Base-by-base conservation (phyloP, 2,113 vertebrate genomes). In the Sinocyclocheilus grahami region DNA sequence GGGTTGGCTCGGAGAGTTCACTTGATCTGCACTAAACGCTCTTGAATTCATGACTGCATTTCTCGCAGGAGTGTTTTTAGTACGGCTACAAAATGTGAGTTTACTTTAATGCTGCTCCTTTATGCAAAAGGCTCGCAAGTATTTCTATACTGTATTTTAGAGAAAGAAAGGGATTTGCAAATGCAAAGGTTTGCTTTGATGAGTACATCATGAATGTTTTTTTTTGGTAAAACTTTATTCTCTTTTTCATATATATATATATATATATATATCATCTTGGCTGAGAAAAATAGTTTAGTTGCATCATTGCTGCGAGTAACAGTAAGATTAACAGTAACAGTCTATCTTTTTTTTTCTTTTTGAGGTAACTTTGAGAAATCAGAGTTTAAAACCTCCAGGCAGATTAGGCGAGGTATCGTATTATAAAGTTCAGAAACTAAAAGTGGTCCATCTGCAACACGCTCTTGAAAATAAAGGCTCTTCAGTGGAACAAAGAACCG, bases 21-120 rank as follows among this genome's bases (percentile, higher is more conserved):
- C 76, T 30, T 30, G 48, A 55, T 55, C 76, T 33, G 24, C 24
- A 53, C 51, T 22, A 62, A 9, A 62, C 63, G 30, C 30, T 33
- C 30, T 33, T 33, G 30, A 33, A 33, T 33, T 33, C 30, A 33
- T 33, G 30, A 33, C 71, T 82, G 77, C 63, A 72, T 33, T 55
- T 77, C 60, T 67, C 69, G 33, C 63, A 48, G 48, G 86, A 87
- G 86, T 85, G 83, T 87, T 20, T 58, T 58, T 80, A n/a, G 62
- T 63, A 83, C 20, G 37, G 67, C 74, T 78, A 88, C 77, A 84
- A 84, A 90, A 90, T 90, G 89, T 90, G 89, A 90, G 87, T 86
- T 87, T 84, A 76, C 55, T 84, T 46, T 78, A 71, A 84, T 67
- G 88, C 88, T 89, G 88, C 88, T 72, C 24, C 48, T 78, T 51